phyloP scores from a whole-genome alignment of 2,113 vertebrate species.

The Suricata suricatta region DNA sequence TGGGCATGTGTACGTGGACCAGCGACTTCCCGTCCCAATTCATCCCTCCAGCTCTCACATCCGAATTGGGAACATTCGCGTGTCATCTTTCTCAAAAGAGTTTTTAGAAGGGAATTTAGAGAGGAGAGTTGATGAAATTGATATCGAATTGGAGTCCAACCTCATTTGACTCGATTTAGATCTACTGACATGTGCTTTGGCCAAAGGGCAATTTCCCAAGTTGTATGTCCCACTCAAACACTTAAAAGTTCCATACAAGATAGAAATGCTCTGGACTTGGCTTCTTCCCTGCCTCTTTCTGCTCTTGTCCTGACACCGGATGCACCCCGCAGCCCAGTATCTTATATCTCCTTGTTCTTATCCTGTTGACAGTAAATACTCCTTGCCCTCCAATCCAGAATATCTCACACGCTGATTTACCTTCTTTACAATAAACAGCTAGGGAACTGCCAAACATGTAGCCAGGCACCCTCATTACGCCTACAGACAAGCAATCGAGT shows the following conservation, averaged over 20 bases:
- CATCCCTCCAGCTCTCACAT: background rate
- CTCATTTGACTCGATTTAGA: background rate
- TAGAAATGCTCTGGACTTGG: background rate
- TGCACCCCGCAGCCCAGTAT: conserved; percentile 21
- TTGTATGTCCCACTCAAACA: background rate
- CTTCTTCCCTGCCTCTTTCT: background rate
- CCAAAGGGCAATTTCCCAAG: background rate
- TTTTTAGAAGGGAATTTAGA: background rate
- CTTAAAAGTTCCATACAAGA: background rate
- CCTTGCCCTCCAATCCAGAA: conserved; percentile 64
- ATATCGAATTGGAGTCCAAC: background rate
- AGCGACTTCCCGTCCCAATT: background rate
- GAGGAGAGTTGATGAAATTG: background rate
- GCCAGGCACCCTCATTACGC: conserved; percentile 17
- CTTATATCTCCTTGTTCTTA: conserved; percentile 69
- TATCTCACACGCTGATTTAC: conserved; percentile 71
- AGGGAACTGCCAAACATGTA: conserved; percentile 74
- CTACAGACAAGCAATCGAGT: conserved; percentile 8
- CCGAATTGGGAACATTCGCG: background rate
- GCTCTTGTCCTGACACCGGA: conserved; percentile 53
- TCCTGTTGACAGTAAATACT: conserved; percentile 84
- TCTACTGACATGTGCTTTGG: background rate
- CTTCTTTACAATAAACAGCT: conserved; percentile 85
- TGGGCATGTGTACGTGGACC: background rate
- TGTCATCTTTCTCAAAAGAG: background rate